Evolutionary conservation across 2,797 vertebrate species (phyloP).

Genomic region (Platalea minor): DNA sequence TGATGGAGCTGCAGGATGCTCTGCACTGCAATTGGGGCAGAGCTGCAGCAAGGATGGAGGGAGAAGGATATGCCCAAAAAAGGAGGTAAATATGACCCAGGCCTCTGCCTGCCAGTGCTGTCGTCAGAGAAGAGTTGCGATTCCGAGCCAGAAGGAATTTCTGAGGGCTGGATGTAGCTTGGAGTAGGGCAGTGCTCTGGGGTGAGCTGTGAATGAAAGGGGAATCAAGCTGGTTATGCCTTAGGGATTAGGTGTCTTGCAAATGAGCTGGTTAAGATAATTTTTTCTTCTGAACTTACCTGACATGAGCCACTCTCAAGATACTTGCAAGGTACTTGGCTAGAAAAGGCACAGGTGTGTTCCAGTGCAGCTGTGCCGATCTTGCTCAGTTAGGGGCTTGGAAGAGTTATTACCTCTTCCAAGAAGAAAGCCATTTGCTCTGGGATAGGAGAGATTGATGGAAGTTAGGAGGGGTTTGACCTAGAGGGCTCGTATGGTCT

Average conservation of each 20-base stretch:
- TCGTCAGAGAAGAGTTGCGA: neutral
- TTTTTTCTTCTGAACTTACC: conserved; percentile 33
- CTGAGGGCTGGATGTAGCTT: neutral
- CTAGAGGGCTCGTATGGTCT: conserved; percentile 8
- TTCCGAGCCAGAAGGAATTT: conserved; percentile 22
- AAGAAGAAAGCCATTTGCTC: neutral
- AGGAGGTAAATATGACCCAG: neutral
- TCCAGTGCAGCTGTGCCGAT: conserved; percentile 45
- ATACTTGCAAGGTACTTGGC: conserved; percentile 29
- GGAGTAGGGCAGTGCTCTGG: neutral
- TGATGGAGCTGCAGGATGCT: neutral
- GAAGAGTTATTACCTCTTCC: neutral
- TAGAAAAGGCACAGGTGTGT: conserved; percentile 25
- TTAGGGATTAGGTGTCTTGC: neutral
- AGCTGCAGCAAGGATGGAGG: neutral
- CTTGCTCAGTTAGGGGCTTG: neutral
- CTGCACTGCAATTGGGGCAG: neutral
- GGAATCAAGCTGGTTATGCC: neutral
- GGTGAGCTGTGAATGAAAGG: neutral
- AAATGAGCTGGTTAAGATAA: conserved; percentile 21
- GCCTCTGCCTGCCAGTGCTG: neutral
- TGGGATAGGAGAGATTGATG: neutral
- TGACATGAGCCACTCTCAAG: conserved; percentile 24
- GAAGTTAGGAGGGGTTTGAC: neutral
- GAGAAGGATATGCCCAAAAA: neutral